These are phyloP conservation scores for Semotilus atromaculatus DNA, from an alignment of 2,797 vertebrate genomes.

Conservation along the genomic window DNA sequence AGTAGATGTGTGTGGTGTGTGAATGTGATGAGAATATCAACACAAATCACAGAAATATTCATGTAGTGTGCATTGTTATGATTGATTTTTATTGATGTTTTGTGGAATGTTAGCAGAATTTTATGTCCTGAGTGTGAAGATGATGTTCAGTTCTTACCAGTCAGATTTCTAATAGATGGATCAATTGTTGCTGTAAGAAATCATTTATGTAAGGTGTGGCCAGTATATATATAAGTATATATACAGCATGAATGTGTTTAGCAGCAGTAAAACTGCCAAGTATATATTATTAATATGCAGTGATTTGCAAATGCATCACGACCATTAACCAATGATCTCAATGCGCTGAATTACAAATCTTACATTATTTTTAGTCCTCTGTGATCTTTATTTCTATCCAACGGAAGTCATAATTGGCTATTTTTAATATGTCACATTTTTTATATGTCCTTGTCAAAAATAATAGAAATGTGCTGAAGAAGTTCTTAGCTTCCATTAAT, in stretches of 20 bases:
- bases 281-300: background rate
- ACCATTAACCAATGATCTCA: conserved; percentile 3
- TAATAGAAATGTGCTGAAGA: background rate
- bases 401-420: background rate
- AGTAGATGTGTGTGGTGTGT: conserved; percentile 22
- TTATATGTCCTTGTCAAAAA: background rate
- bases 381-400: conserved; percentile 8
- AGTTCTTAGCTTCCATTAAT: background rate
- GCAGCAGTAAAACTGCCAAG: background rate
- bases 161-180: background rate
- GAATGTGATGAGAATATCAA: conserved; percentile 19
- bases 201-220: background rate
- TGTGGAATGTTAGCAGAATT: conserved; percentile 3
- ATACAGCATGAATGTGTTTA: background rate
- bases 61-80: conserved; percentile 20
- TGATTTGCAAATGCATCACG: conserved; percentile 7
- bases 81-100: conserved; percentile 39
- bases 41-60: conserved; percentile 35
- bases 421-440: background rate
- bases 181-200: conserved; percentile 28
- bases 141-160: background rate
- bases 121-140: background rate
- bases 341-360: conserved; percentile 17
- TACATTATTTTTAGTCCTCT: background rate
- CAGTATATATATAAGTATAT: background rate